Evolutionary conservation across 1,140 invertebrate species (phyloP), one percentile per base, ranked within the genome.

Genomic region (Leptopilina boulardi): DNA sequence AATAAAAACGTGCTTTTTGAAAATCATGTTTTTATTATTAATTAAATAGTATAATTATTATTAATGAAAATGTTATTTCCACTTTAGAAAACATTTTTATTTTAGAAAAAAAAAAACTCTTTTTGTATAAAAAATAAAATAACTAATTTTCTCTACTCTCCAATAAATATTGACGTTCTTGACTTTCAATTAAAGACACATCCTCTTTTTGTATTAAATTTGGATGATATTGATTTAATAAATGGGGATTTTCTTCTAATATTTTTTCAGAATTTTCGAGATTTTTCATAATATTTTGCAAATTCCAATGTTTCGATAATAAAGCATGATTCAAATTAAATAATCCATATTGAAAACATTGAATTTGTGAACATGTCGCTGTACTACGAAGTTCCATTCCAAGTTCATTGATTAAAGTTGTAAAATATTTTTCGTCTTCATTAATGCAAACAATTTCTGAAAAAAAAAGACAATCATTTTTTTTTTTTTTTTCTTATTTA

Each of bases 361-460:
- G 94, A 9, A 99, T 91, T 66, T 93, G 93, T 0, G 93, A 94
- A 85, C 96, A 97, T 76, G 95, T 93, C 2, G 98, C 98, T n/a
- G 93, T 93, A 30, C 94, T 94, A 82, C 95, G 94, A 21, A 98
- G 84, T 86, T 94, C 92, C 0, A 96, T 85, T 2, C 96, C 98
- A 66, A 99, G 89, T 75, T 98, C 95, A 92, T 96, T 92, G 6
- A 99, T 89, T 11, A 98, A 80, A 8, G 92, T 91, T 84, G 92
- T 93, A 10, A 99, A 87, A 86, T 95, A 98, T 19, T 92, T 89
- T 77, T 95, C 94, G 79, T 93, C 92, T 91, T 98, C 97, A 89
- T 98, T 98, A 38, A 97, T 94, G 70, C 94, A 93, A 80, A 97
- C 94, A 19, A 98, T 90, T 92, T 98, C 97, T 95, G 91, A 77